Conservation (phyloP, 2,797 vertebrate genomes). For the Hippocampus kuda region DNA sequence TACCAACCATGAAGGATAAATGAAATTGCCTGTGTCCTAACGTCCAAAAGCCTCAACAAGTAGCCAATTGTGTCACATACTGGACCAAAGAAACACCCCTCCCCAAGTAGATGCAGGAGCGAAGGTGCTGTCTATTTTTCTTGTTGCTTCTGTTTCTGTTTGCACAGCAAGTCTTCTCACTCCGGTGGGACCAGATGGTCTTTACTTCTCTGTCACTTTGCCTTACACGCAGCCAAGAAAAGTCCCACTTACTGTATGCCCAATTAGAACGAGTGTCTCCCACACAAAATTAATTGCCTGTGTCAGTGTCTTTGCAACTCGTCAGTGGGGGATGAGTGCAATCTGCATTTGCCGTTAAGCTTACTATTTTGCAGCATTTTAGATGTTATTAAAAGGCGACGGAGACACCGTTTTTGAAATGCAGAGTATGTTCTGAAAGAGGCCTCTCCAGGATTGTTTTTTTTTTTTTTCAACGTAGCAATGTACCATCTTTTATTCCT, state of each 20-base stretch:
- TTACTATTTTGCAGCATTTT: slow-evolving; percentile 8
- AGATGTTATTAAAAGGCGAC: slow-evolving; percentile 8
- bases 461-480: slow-evolving; percentile 6
- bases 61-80: background rate
- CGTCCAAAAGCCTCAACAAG: background rate
- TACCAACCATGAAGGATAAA: background rate
- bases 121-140: background rate
- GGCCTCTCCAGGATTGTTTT: background rate
- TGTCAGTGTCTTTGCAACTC: slow-evolving; percentile 53
- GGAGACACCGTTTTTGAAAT: slow-evolving; percentile 15
- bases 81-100: background rate
- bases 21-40: background rate
- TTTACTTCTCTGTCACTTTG: slow-evolving; percentile 64
- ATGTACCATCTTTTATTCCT: slow-evolving; percentile 24
- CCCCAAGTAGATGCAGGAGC: background rate
- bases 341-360: slow-evolving; percentile 46
- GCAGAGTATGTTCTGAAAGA: slow-evolving; percentile 9
- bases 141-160: slow-evolving; percentile 58
- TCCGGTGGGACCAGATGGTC: slow-evolving; percentile 64
- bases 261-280: slow-evolving; percentile 63
- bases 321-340: slow-evolving; percentile 49
- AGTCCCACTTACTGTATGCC: slow-evolving; percentile 55
- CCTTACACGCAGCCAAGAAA: slow-evolving; percentile 55
- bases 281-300: slow-evolving; percentile 59
- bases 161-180: slow-evolving; percentile 47